phyloP scores from a whole-genome alignment of 1,140 invertebrate genomes.

The Cephus cinctus region DNA sequence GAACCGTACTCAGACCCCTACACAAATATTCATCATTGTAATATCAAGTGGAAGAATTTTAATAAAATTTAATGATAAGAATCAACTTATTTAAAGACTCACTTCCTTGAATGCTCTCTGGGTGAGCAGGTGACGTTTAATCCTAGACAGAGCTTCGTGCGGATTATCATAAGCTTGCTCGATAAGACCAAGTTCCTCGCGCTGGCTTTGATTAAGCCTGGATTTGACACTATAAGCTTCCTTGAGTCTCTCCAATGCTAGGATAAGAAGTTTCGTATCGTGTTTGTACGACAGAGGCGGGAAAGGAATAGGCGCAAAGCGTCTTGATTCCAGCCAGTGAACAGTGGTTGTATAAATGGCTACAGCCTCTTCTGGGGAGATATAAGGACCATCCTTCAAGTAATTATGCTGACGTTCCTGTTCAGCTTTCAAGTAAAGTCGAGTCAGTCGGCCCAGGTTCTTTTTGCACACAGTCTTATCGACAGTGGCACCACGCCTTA shows the following conservation, averaged over 20 bases:
- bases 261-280: slow-evolving; percentile 96
- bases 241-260: slow-evolving; percentile 95
- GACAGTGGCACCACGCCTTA: slow-evolving; percentile 89
- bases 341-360: slow-evolving; percentile 99
- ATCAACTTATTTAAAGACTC: slow-evolving; percentile 16
- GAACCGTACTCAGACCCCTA: slow-evolving; percentile 10
- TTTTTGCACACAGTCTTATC: slow-evolving; percentile 99
- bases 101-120: slow-evolving; percentile 98
- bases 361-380: slow-evolving; percentile 98
- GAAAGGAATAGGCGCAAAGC: slow-evolving; percentile 99
- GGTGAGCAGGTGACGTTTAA: slow-evolving; percentile 98
- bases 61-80: too few relatives aligned
- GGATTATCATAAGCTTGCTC: slow-evolving; percentile 99
- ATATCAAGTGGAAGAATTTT: too few relatives aligned
- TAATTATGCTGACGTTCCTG: slow-evolving; percentile 99
- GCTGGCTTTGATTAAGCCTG: slow-evolving; percentile 95
- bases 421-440: slow-evolving; percentile 97
- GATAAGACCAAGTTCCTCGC: slow-evolving; percentile 97
- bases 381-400: slow-evolving; percentile 98
- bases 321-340: slow-evolving; percentile 96
- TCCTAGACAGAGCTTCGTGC: slow-evolving; percentile 97
- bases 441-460: slow-evolving; percentile 94
- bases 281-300: slow-evolving; percentile 99
- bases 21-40: slow-evolving; percentile 8
- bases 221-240: slow-evolving; percentile 99